Conservation (phyloP, 2,888 invertebrate genomes). For the Neria commutata region DNA sequence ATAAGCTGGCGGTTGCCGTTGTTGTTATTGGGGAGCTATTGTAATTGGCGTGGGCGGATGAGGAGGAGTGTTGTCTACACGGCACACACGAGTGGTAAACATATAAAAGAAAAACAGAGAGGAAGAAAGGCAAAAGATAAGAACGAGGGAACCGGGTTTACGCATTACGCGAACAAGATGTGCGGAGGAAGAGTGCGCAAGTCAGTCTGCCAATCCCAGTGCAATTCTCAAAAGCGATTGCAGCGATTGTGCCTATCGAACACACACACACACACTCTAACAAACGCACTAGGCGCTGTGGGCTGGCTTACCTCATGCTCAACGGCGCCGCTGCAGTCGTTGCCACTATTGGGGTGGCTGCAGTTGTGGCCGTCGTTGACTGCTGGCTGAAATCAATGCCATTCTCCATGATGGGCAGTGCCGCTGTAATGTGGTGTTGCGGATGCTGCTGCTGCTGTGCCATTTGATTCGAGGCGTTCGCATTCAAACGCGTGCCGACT, state of each 20-base stretch:
- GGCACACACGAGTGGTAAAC: neutral
- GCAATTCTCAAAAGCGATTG: too few relatives aligned
- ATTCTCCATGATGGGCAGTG: constrained; percentile 42
- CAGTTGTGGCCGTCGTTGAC: constrained; percentile 19
- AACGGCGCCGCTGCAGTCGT: constrained; percentile 33
- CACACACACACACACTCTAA: constrained; percentile 2
- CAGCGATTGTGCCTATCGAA: too few relatives aligned
- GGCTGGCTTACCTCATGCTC: constrained; percentile 43
- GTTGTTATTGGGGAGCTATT: constrained; percentile 19
- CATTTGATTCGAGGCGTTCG: constrained; percentile 26
- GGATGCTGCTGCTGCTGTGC: constrained; percentile 29
- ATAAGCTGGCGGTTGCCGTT: neutral
- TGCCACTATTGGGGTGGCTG: constrained; percentile 12
- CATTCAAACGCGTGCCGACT: constrained; percentile 8
- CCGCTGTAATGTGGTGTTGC: constrained; percentile 19
- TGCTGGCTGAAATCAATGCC: constrained; percentile 53
- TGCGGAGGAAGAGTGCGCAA: too few relatives aligned
- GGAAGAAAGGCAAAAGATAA: constrained; percentile 15
- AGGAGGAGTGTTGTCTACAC: constrained; percentile 38
- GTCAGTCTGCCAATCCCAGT: too few relatives aligned
- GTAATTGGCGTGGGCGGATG: constrained; percentile 36
- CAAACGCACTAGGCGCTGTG: constrained; percentile 7
- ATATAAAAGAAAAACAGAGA: constrained; percentile 3
- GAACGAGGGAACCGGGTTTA: too few relatives aligned
- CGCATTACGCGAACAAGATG: too few relatives aligned